Conservation (phyloP, 2,113 vertebrate species). For the Ictalurus furcatus region DNA sequence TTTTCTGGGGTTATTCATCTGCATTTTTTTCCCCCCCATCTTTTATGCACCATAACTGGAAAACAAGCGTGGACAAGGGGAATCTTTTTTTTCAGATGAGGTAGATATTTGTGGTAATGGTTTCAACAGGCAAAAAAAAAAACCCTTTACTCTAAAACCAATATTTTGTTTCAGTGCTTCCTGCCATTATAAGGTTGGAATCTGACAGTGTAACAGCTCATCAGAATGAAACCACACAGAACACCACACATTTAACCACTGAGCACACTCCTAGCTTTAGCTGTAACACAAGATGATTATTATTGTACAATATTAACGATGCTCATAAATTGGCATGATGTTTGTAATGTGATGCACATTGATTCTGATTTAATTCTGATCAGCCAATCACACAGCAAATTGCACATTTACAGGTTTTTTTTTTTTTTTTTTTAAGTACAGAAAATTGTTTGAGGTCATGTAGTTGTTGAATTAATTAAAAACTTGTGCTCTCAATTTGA, state of each 20-base stretch:
- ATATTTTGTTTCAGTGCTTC: constrained; percentile 51
- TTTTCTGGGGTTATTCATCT: constrained; percentile 27
- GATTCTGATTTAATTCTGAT: background rate
- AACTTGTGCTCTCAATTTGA: background rate
- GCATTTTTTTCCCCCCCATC: background rate
- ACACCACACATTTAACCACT: constrained; percentile 9
- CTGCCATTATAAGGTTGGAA: constrained; percentile 44
- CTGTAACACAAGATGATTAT: background rate
- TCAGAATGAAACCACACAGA: constrained; percentile 12
- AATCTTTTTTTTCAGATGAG: constrained; percentile 11
- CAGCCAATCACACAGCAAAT: background rate
- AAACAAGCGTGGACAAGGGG: background rate
- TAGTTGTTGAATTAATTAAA: background rate
- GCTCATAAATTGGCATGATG: background rate
- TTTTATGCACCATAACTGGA: background rate
- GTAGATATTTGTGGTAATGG: constrained; percentile 33
- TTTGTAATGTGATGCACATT: background rate
- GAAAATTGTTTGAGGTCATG: background rate
- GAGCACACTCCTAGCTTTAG: background rate
- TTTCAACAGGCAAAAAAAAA: constrained; percentile 30
- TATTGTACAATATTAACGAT: background rate
- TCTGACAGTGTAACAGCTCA: constrained; percentile 15
- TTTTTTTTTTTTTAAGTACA: background rate
- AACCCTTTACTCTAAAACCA: constrained; percentile 37
- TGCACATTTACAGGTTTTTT: background rate